A percentile compares a stretch with the other conserved stretches of the same genome.
Conservation (phyloP, 1,140 invertebrate genomes). For the Calosoma granatense region DNA sequence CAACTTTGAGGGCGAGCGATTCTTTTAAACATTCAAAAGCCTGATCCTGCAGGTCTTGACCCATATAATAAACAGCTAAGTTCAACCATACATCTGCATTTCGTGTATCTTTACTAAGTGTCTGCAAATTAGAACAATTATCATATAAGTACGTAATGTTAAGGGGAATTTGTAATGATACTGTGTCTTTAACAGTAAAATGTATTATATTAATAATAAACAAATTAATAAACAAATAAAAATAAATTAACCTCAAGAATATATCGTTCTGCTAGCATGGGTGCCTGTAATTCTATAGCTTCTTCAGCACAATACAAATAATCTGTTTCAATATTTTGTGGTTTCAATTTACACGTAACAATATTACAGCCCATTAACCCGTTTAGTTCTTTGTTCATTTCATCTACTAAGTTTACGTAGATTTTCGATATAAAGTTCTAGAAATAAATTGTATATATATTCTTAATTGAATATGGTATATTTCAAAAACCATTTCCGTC, state of each 20-base stretch:
- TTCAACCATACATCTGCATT: slow-evolving; percentile 25
- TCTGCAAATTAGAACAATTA: slow-evolving; percentile 16
- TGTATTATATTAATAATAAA: background rate
- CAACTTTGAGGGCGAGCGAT: slow-evolving; percentile 17
- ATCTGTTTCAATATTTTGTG: background rate
- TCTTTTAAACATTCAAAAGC: slow-evolving; percentile 25
- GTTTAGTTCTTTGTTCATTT: slow-evolving; percentile 1
- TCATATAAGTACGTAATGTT: too few relatives aligned
- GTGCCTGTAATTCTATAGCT: background rate
- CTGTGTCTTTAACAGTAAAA: too few relatives aligned
- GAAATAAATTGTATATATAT: background rate
- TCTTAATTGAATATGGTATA: background rate
- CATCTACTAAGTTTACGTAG: background rate
- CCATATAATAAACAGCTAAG: slow-evolving; percentile 25
- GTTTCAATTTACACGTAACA: background rate
- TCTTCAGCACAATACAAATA: background rate
- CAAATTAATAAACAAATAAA: background rate
- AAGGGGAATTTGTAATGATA: too few relatives aligned
- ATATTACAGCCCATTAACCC: background rate
- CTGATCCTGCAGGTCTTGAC: slow-evolving; percentile 17
- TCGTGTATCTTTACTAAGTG: slow-evolving; percentile 15
- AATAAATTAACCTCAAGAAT: background rate
- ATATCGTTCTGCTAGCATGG: background rate
- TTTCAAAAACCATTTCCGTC: background rate
- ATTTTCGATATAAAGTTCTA: background rate